Evolutionary conservation across 2,888 invertebrate species (phyloP).

Genomic region (Falcaria lacertinaria): DNA sequence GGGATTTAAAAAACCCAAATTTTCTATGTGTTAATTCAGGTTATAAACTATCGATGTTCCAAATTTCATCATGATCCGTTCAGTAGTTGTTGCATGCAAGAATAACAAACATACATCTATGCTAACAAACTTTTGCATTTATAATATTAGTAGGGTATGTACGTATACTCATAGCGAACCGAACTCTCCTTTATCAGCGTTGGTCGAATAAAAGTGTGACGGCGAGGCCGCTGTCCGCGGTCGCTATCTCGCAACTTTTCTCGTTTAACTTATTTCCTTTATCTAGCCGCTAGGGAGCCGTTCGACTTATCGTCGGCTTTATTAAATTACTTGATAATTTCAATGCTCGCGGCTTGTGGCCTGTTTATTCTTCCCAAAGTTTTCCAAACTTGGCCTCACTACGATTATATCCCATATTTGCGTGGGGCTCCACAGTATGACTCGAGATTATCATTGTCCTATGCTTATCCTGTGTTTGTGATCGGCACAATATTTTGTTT

Average conservation of each 20-base stretch:
- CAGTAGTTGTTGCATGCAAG: no score
- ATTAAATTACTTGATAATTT: slow-evolving; percentile 75
- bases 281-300: slow-evolving; percentile 51
- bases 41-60: no score
- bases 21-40: no score
- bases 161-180: background rate
- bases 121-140: no score
- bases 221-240: slow-evolving; percentile 22
- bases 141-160: no score
- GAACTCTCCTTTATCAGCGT: slow-evolving; percentile 4
- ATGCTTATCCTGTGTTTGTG: no score
- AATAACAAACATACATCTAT: no score
- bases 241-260: slow-evolving; percentile 60
- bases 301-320: slow-evolving; percentile 60
- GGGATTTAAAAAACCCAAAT: no score
- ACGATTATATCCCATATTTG: slow-evolving; percentile 13
- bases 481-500: no score
- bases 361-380: slow-evolving; percentile 50
- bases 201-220: slow-evolving; percentile 22
- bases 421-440: no score
- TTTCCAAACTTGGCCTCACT: slow-evolving; percentile 21
- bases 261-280: slow-evolving; percentile 74
- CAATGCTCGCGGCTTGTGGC: slow-evolving; percentile 48
- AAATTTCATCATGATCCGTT: no score
- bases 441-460: no score